Conservation (phyloP, 2,797 vertebrate genomes). For the Aplochiton taeniatus region DNA sequence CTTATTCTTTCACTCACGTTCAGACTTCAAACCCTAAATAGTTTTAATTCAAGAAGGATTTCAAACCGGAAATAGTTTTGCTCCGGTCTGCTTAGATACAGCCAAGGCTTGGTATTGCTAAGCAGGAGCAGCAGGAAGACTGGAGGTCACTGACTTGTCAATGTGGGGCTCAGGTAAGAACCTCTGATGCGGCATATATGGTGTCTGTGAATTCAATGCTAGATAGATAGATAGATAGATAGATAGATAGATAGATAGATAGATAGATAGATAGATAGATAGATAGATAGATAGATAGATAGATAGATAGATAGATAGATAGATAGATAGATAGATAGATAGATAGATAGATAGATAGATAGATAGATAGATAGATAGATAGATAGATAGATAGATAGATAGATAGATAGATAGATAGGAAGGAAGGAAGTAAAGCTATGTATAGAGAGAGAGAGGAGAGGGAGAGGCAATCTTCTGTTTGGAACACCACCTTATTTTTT, state of each 20-base stretch:
- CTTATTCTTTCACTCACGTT: slow-evolving; percentile 25
- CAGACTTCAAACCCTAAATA: slow-evolving; percentile 14
- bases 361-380: neutral
- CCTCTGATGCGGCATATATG: neutral
- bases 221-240: neutral
- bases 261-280: neutral
- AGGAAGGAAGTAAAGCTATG: no score
- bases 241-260: neutral
- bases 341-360: neutral
- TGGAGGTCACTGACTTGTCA: slow-evolving; percentile 41
- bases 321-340: neutral
- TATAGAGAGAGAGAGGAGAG: no score
- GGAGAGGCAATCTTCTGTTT: no score
- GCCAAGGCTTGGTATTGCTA: slow-evolving; percentile 34
- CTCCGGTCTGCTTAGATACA: slow-evolving; percentile 29
- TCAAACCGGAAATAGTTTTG: slow-evolving; percentile 39
- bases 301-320: neutral
- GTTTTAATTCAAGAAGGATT: slow-evolving; percentile 48
- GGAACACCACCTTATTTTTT: no score
- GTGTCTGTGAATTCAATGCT: neutral
- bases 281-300: neutral
- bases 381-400: neutral
- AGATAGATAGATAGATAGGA: neutral
- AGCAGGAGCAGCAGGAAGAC: slow-evolving; percentile 36
- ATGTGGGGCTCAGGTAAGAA: slow-evolving; percentile 82